These are phyloP conservation scores for Dryobota labecula DNA, from an alignment of 2,888 invertebrate genomes.

Conservation along the genomic window DNA sequence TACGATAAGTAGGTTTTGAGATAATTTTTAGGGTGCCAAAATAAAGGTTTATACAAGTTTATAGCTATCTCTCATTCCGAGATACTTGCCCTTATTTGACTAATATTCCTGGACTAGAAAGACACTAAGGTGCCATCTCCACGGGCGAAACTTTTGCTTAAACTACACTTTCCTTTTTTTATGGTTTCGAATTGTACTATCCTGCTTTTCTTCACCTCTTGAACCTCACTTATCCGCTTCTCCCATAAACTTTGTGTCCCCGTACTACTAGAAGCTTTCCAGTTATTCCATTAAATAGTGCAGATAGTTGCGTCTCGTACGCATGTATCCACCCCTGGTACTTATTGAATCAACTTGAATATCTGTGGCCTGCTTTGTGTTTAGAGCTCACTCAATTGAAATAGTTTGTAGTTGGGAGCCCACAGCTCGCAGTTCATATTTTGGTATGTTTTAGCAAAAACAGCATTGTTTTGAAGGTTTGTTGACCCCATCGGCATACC, in stretches of 20 bases:
- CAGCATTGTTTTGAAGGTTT: background rate
- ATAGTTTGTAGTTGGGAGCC: constrained; percentile 58
- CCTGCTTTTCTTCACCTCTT: background rate
- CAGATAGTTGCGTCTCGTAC: constrained; percentile 67
- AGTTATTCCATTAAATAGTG: constrained; percentile 76
- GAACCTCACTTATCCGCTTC: background rate
- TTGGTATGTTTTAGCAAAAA: constrained; percentile 6
- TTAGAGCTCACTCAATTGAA: constrained; percentile 57
- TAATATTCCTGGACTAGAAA: too few relatives aligned
- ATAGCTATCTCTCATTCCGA: too few relatives aligned
- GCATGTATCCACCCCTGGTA: constrained; percentile 31
- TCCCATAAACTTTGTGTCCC: background rate
- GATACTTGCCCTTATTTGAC: too few relatives aligned
- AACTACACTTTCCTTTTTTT: too few relatives aligned
- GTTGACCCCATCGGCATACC: background rate
- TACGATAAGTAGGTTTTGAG: too few relatives aligned
- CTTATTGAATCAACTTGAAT: constrained; percentile 53
- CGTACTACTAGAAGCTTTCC: constrained; percentile 53
- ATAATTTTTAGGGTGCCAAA: too few relatives aligned
- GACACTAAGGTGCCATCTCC: too few relatives aligned
- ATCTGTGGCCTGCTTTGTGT: constrained; percentile 54
- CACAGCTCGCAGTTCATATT: constrained; percentile 6
- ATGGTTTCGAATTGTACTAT: background rate
- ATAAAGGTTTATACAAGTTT: too few relatives aligned
- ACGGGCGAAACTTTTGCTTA: too few relatives aligned